Percentiles rank a stretch among this genome's conserved stretches.
Evolutionary conservation across 2,888 invertebrate genomes (phyloP).

Genomic region (Caenorhabditis sp.): DNA sequence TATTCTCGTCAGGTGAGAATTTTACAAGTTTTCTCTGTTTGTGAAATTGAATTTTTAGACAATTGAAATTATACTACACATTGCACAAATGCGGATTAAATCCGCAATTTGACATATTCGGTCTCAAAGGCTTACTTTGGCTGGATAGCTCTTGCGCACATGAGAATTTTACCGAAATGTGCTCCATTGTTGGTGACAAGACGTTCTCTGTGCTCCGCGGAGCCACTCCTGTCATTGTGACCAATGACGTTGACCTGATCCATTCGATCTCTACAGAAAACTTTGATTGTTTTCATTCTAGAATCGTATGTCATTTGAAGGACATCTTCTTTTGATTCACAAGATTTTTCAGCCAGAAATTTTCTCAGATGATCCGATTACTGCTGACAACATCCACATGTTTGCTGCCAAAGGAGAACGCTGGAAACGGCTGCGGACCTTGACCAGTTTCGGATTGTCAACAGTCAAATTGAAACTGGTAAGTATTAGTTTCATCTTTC

Average conservation of each 20-base stretch:
- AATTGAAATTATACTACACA: slow-evolving; percentile 18
- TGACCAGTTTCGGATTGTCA: slow-evolving; percentile 82
- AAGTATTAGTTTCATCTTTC: no score
- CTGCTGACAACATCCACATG: slow-evolving; percentile 80
- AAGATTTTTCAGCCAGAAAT: slow-evolving; percentile 51
- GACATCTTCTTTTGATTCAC: neutral
- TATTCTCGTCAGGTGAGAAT: slow-evolving; percentile 4
- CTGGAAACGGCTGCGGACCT: slow-evolving; percentile 85
- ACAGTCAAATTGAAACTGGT: slow-evolving; percentile 69
- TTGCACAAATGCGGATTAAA: slow-evolving; percentile 40
- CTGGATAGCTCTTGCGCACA: slow-evolving; percentile 37
- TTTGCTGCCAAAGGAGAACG: slow-evolving; percentile 84
- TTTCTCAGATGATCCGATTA: slow-evolving; percentile 39
- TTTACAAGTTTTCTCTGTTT: neutral
- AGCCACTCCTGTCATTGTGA: slow-evolving; percentile 61
- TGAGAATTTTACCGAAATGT: slow-evolving; percentile 34
- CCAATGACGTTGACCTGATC: slow-evolving; percentile 68
- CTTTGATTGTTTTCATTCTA: slow-evolving; percentile 67
- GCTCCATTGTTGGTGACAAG: slow-evolving; percentile 40
- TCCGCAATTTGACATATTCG: slow-evolving; percentile 56
- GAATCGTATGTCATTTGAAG: slow-evolving; percentile 57
- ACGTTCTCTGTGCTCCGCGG: slow-evolving; percentile 68
- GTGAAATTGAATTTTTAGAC: slow-evolving; percentile 13
- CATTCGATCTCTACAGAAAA: slow-evolving; percentile 64
- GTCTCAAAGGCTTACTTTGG: slow-evolving; percentile 44